Evolutionary conservation across 2,797 vertebrate genomes (phyloP).

Genomic region (Neomorphus geoffroyi): DNA sequence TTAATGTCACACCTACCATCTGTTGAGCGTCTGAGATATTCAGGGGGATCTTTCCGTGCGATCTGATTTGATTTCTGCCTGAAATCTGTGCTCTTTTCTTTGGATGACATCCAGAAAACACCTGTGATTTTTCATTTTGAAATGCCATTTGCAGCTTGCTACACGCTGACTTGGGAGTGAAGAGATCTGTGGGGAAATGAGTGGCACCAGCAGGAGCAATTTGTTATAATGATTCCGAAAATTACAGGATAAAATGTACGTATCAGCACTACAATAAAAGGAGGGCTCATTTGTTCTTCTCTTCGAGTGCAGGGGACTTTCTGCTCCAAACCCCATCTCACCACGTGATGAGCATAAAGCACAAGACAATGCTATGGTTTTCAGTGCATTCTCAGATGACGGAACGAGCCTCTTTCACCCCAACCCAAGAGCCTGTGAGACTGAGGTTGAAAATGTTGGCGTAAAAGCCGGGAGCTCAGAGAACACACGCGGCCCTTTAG

Average conservation of each 20-base stretch:
- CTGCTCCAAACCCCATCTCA: neutral
- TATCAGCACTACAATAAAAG: neutral
- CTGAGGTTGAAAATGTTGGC: too few relatives aligned
- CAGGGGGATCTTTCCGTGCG: neutral
- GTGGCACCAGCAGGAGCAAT: constrained; percentile 13
- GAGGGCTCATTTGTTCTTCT: neutral
- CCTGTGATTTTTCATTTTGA: constrained; percentile 52
- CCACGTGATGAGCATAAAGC: fast-evolving
- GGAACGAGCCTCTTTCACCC: neutral
- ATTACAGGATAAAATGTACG: neutral
- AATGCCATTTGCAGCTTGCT: constrained; percentile 34
- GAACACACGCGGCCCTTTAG: neutral
- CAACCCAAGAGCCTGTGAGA: fast-evolving
- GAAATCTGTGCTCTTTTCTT: neutral
- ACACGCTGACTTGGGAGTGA: constrained; percentile 3
- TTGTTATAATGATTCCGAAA: constrained; percentile 32
- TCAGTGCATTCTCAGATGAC: fast-evolving
- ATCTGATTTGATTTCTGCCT: constrained; percentile 37
- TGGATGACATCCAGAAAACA: constrained; percentile 35
- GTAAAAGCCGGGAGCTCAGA: neutral
- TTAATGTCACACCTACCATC: neutral
- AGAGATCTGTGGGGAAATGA: constrained; percentile 14
- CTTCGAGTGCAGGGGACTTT: neutral
- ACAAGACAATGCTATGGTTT: fast-evolving
- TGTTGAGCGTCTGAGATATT: constrained; percentile 22